Percentiles rank a stretch among this genome's conserved stretches.
These are phyloP conservation scores for Dysidea cf. avara DNA, from an alignment of 37 sponge, comb jelly and placozoan species.

Conservation along the genomic window DNA sequence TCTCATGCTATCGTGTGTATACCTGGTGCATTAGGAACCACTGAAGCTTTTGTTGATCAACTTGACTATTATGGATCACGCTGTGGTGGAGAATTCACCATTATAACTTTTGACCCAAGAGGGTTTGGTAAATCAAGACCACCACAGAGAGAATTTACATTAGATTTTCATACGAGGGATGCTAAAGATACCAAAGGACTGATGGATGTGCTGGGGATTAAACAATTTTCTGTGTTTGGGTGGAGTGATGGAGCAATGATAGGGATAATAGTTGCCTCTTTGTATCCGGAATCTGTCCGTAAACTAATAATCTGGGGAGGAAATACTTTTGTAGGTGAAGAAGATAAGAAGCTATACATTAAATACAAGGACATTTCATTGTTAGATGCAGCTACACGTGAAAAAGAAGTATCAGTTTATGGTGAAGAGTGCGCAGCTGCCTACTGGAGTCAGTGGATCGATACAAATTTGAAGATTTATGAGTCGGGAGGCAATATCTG, in stretches of 20 bases:
- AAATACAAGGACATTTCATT: constrained; percentile 33
- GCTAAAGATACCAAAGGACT: constrained; percentile 45
- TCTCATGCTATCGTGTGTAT: constrained; percentile 38
- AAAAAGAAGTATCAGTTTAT: constrained; percentile 36
- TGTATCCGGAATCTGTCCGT: constrained; percentile 30
- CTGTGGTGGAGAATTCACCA: constrained; percentile 15
- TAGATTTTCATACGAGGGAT: constrained; percentile 18
- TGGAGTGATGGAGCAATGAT: constrained; percentile 79
- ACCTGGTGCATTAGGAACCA: constrained; percentile 50
- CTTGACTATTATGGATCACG: constrained; percentile 51
- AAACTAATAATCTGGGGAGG: constrained; percentile 70
- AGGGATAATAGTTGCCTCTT: constrained; percentile 45
- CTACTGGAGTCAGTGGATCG: constrained; percentile 59
- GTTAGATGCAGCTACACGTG: constrained; percentile 44
- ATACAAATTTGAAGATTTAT: constrained; percentile 21
- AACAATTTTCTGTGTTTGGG: constrained; percentile 59
- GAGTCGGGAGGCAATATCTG: constrained; percentile 45
- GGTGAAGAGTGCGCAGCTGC: constrained; percentile 43
- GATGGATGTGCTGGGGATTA: constrained; percentile 52
- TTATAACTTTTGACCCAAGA: constrained; percentile 38
- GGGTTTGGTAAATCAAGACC: constrained; percentile 61
- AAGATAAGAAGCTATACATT: constrained; percentile 51
- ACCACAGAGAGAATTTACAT: constrained; percentile 20
- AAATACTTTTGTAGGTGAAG: constrained; percentile 50
- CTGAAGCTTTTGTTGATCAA: constrained; percentile 16